A percentile compares a stretch with the other conserved stretches of the same genome.
Conservation (phyloP, 2,888 invertebrate species). For the Agrochola litura region DNA sequence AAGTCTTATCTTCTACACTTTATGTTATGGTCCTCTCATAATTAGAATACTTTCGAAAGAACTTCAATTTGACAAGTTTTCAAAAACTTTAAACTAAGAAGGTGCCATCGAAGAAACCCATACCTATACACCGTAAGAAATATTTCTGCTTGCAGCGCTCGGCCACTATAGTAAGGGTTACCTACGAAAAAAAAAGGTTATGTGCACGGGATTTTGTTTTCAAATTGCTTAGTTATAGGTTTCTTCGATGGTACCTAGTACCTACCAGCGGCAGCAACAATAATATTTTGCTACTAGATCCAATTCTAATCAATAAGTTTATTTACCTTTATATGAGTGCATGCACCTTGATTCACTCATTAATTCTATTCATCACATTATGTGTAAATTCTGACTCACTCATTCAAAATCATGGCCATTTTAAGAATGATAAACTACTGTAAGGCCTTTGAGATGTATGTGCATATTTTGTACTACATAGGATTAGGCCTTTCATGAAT, state of each 20-base stretch:
- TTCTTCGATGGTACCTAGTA: no score
- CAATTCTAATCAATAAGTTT: constrained; percentile 2
- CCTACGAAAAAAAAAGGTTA: no score
- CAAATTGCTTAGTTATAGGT: no score
- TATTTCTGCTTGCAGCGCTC: no score
- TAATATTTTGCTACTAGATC: not conserved
- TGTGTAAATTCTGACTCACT: not conserved
- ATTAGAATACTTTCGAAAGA: not conserved
- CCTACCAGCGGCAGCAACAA: not conserved
- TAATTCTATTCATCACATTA: not conserved
- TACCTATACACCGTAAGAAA: no score
- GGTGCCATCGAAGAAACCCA: no score
- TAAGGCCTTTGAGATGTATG: not conserved
- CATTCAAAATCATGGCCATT: not conserved
- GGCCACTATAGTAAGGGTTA: no score
- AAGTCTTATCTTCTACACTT: not conserved
- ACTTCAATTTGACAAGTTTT: not conserved
- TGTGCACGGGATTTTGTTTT: no score
- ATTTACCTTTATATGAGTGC: not conserved
- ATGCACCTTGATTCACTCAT: not conserved
- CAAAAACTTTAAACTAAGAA: no score
- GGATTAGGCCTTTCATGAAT: not conserved
- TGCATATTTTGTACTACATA: not conserved
- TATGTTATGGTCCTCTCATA: not conserved
- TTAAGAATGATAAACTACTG: no score